A percentile compares a stretch with the other conserved stretches of the same genome.
These are phyloP conservation scores for Ridgeia piscesae DNA, from an alignment of 1,140 invertebrate species.

Conservation along the genomic window DNA sequence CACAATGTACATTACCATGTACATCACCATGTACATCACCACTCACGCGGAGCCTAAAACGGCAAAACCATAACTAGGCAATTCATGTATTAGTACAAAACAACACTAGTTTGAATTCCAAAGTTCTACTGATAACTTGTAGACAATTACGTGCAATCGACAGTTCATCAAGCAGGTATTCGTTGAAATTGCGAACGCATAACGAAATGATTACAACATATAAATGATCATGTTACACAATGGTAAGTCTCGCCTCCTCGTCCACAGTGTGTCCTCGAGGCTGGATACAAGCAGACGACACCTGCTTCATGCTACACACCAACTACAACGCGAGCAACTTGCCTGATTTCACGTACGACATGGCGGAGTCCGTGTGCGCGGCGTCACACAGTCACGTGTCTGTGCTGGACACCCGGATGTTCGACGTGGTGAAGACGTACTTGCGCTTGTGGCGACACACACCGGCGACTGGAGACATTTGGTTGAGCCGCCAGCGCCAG, in stretches of 20 bases:
- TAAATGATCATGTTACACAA: neutral
- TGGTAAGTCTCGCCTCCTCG: neutral
- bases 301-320: neutral
- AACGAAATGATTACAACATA: no score
- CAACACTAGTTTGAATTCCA: no score
- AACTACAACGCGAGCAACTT: neutral
- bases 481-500: neutral
- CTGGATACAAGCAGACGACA: neutral
- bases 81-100: no score
- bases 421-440: constrained; percentile 10
- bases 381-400: constrained; percentile 1
- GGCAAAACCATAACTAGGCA: no score
- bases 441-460: neutral
- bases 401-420: neutral
- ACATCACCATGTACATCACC: neutral
- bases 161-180: neutral
- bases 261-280: neutral
- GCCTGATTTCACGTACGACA: neutral
- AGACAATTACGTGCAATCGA: neutral
- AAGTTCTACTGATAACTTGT: neutral
- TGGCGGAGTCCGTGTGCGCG: neutral
- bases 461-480: neutral
- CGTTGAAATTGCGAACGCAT: neutral
- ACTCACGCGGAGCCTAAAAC: neutral
- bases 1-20: neutral